phyloP scores from a whole-genome alignment of 1,140 invertebrate genomes.

The Ericerus pela region DNA sequence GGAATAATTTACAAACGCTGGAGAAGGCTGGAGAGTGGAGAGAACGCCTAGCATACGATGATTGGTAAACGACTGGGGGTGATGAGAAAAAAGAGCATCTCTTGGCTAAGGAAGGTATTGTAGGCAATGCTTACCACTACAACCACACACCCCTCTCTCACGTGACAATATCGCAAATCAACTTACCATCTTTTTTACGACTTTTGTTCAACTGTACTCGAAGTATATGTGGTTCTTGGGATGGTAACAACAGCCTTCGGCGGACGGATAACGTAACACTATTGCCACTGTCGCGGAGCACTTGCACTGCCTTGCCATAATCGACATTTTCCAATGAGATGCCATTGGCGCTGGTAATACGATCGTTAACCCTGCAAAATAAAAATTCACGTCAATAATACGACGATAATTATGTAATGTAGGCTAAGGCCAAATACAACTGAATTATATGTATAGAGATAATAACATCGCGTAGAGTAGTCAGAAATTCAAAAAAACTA shows the following conservation, averaged over 20 bases:
- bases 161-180: too few species aligned
- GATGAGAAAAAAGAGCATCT: too few species aligned
- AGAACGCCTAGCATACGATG: too few species aligned
- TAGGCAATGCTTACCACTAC: too few species aligned
- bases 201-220: constrained; percentile 65
- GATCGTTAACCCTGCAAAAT: constrained; percentile 78
- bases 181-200: constrained; percentile 83
- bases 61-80: too few species aligned
- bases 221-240: constrained; percentile 45
- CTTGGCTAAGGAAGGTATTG: too few species aligned
- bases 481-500: background rate
- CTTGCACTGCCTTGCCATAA: constrained; percentile 81
- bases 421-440: background rate
- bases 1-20: too few species aligned
- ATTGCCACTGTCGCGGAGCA: constrained; percentile 72
- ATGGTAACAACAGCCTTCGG: constrained; percentile 44
- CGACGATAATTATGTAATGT: background rate
- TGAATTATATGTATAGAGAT: background rate
- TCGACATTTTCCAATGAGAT: constrained; percentile 93
- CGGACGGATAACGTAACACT: constrained; percentile 79
- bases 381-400: background rate
- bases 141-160: too few species aligned
- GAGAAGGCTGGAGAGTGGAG: too few species aligned
- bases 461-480: background rate
- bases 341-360: constrained; percentile 92